A percentile compares a stretch with the other conserved stretches of the same genome.
phyloP scores from a whole-genome alignment of 2,888 invertebrate species.

The Agrilus biguttatus region DNA sequence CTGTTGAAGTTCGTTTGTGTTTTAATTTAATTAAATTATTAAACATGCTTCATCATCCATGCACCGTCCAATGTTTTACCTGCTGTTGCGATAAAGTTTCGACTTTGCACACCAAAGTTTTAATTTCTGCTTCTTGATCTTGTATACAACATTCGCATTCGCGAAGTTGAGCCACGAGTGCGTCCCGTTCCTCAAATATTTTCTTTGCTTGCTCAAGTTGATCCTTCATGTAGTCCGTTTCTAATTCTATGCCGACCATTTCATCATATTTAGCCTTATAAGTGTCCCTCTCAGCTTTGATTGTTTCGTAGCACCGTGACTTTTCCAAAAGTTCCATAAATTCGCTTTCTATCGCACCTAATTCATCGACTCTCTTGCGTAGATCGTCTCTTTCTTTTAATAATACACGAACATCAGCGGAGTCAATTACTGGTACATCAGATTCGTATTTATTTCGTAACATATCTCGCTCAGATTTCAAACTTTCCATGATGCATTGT shows the following conservation, averaged over 20 bases:
- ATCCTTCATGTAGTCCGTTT: constrained; percentile 18
- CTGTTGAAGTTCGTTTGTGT: no score
- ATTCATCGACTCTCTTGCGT: constrained; percentile 17
- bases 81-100: constrained; percentile 32
- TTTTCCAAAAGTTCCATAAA: constrained; percentile 20
- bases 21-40: no score
- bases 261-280: constrained; percentile 25
- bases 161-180: constrained; percentile 34
- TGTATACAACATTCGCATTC: constrained; percentile 39
- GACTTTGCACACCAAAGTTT: constrained; percentile 37
- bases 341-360: constrained; percentile 20
- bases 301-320: constrained; percentile 18
- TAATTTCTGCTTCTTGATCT: constrained; percentile 44
- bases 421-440: constrained; percentile 9
- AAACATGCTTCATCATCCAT: no score
- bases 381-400: constrained; percentile 24
- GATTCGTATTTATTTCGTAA: constrained; percentile 14
- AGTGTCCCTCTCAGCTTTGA: constrained; percentile 25
- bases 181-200: constrained; percentile 36
- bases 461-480: constrained; percentile 12
- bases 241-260: constrained; percentile 19
- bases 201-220: constrained; percentile 21
- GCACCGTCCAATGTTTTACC: no score
- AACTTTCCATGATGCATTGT: constrained; percentile 6
- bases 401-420: constrained; percentile 10